Conservation (phyloP, 1,140 invertebrate genomes). For the Anoplophora glabripennis region DNA sequence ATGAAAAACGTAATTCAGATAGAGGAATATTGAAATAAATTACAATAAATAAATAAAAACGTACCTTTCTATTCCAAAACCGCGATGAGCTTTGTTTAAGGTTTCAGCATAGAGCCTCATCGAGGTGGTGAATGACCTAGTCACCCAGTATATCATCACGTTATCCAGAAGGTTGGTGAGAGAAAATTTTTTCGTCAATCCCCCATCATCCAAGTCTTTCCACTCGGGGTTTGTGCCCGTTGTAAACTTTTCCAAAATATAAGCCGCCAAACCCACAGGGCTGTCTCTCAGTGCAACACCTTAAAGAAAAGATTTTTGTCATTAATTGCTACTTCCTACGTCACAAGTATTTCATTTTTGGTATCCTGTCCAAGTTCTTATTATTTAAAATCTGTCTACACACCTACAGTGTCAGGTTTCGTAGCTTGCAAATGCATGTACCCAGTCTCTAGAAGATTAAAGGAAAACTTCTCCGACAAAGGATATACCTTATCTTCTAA, state of each 20-base stretch:
- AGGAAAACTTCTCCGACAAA: constrained; percentile 50
- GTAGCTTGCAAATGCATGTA: too few species aligned
- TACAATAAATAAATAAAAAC: neutral
- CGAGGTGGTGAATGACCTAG: constrained; percentile 64
- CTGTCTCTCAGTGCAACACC: constrained; percentile 62
- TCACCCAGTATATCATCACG: constrained; percentile 75
- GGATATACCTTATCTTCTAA: constrained; percentile 62
- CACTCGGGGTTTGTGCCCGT: constrained; percentile 67
- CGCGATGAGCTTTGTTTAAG: constrained; percentile 47
- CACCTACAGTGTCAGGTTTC: too few species aligned
- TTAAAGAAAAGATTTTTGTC: too few species aligned
- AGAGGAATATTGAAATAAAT: neutral
- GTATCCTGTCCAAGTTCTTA: too few species aligned
- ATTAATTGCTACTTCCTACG: too few species aligned
- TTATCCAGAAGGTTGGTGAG: constrained; percentile 80
- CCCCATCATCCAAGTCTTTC: constrained; percentile 64
- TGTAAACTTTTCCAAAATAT: constrained; percentile 85
- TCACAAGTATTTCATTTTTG: too few species aligned
- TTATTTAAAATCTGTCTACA: too few species aligned
- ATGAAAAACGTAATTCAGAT: constrained; percentile 36
- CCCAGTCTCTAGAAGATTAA: constrained; percentile 51
- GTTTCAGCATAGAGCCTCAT: constrained; percentile 65
- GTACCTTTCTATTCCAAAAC: constrained; percentile 16
- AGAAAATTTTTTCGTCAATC: constrained; percentile 59
- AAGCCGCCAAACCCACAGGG: constrained; percentile 74